Evolutionary conservation across 2,888 invertebrate genomes (phyloP).

Genomic region (Eristalinus aeneus): DNA sequence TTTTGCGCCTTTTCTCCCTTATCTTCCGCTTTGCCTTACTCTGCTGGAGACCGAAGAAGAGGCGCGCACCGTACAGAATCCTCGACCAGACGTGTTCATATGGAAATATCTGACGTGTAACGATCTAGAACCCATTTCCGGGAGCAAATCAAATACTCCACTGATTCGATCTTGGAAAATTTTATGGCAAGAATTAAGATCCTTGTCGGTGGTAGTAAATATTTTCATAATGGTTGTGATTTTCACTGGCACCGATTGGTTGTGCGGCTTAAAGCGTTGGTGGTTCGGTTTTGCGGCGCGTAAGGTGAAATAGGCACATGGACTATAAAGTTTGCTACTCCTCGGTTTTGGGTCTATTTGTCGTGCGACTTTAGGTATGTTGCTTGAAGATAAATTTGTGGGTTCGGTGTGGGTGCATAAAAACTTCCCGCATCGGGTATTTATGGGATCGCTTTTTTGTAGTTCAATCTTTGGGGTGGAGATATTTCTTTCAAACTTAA

Average conservation of each 20-base stretch:
- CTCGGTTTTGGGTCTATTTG: not conserved
- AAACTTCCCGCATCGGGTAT: not conserved
- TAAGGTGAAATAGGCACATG: not conserved
- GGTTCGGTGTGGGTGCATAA: not conserved
- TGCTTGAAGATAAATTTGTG: not conserved
- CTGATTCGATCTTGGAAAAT: conserved; percentile 58
- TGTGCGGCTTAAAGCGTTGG: not conserved
- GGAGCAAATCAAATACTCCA: conserved; percentile 62
- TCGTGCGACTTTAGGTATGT: not conserved
- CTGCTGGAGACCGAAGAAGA: conserved; percentile 16
- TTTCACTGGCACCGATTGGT: conserved; percentile 1
- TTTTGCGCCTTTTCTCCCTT: no score
- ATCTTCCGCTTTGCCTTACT: not conserved
- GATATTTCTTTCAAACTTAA: not conserved
- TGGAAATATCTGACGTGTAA: conserved; percentile 65
- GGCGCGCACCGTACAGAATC: not conserved
- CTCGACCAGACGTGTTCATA: conserved; percentile 53
- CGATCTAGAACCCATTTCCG: conserved; percentile 65
- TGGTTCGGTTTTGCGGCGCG: not conserved
- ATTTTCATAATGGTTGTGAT: conserved; percentile 48
- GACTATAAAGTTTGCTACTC: not conserved
- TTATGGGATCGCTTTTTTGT: not conserved
- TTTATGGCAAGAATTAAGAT: conserved; percentile 57
- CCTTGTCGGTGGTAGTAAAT: conserved; percentile 52
- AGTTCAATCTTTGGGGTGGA: not conserved